phyloP scores from a whole-genome alignment of 1,140 invertebrate species.

The honey bee (Apis mellifera) region DNA sequence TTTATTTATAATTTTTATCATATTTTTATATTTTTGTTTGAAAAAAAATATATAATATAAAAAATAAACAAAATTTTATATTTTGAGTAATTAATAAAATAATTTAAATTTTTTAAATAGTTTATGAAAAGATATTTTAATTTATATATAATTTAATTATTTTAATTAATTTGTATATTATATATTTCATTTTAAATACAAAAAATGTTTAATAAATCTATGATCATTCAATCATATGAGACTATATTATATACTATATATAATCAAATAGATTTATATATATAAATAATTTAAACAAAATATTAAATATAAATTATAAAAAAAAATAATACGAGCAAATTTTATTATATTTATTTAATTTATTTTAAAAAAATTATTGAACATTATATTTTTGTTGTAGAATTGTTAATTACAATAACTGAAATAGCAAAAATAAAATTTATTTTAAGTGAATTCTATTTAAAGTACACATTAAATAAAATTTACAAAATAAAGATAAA shows the following conservation, averaged over 20 bases:
- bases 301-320: conserved; percentile 25
- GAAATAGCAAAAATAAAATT: background rate
- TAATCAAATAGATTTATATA: conserved; percentile 21
- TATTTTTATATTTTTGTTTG: background rate
- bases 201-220: conserved; percentile 4
- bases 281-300: background rate
- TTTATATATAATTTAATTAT: background rate
- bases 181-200: background rate
- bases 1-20: background rate
- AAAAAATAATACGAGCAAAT: background rate
- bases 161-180: background rate
- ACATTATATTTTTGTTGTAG: conserved; percentile 8
- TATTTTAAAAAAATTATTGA: background rate
- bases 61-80: background rate
- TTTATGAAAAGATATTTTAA: background rate
- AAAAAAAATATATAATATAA: background rate
- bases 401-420: conserved; percentile 24
- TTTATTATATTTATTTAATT: background rate
- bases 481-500: no score
- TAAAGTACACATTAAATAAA: no score
- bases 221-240: background rate
- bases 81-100: background rate
- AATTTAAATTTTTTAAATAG: background rate
- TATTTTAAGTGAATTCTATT: no score
- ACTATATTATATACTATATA: background rate